phyloP scores from a whole-genome alignment of 2,797 vertebrate species.

The Cossypha polioptera region DNA sequence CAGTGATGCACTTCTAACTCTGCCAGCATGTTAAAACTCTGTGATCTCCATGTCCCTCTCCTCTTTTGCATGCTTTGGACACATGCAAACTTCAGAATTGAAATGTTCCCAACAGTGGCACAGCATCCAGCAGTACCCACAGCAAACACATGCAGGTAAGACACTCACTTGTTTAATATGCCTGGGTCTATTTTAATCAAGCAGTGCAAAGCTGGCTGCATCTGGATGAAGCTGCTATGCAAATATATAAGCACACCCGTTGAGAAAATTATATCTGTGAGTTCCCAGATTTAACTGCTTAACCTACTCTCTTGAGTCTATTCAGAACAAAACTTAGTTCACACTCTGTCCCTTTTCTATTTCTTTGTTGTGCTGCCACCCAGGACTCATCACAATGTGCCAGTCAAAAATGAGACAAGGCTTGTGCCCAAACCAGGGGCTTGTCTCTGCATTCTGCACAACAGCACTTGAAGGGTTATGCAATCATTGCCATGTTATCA shows the following conservation, averaged over 20 bases:
- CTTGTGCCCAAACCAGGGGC: conserved; percentile 26
- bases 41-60: neutral
- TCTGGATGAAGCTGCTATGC: neutral
- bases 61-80: neutral
- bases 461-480: conserved; percentile 49
- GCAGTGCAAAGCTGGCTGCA: neutral
- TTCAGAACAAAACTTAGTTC: neutral
- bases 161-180: neutral
- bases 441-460: conserved; percentile 56
- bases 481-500: conserved; percentile 54
- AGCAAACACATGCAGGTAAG: neutral
- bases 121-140: neutral
- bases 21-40: neutral
- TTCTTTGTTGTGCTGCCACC: conserved; percentile 19
- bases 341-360: neutral
- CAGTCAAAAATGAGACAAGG: conserved; percentile 54
- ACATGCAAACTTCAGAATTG: neutral
- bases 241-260: neutral
- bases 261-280: neutral
- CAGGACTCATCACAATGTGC: conserved; percentile 51
- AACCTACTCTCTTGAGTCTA: neutral
- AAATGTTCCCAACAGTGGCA: neutral
- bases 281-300: neutral
- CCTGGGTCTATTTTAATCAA: neutral
- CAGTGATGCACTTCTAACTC: neutral